A percentile compares a stretch with the other conserved stretches of the same genome.
Evolutionary conservation across 2,797 vertebrate species (phyloP).

Genomic region (Parauchenoglanis punctatus): DNA sequence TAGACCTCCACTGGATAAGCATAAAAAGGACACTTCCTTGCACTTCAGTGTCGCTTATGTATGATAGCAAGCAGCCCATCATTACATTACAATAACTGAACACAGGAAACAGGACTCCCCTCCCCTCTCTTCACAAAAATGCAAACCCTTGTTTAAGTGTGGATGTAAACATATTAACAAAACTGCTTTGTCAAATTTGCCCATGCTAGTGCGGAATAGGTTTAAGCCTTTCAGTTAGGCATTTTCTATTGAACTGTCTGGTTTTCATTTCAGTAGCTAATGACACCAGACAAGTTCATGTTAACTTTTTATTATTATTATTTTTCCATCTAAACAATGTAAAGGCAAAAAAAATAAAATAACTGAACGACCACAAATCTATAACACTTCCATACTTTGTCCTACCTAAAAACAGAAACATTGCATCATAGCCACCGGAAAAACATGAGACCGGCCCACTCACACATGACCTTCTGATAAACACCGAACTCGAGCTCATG

Average conservation of each 20-base stretch:
- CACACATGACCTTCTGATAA: neutral
- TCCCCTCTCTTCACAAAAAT: neutral
- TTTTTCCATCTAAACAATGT: neutral
- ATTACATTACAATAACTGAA: neutral
- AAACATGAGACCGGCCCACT: neutral
- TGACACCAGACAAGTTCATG: neutral
- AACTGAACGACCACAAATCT: neutral
- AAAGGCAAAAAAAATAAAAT: neutral
- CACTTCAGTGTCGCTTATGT: neutral
- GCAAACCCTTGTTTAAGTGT: neutral
- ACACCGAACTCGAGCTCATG: neutral
- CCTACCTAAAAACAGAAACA: neutral
- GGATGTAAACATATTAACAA: neutral
- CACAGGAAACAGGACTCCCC: neutral
- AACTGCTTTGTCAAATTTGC: neutral
- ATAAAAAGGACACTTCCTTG: neutral
- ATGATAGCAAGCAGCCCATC: neutral
- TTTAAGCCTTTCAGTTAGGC: neutral
- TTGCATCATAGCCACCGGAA: neutral
- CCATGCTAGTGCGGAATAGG: neutral
- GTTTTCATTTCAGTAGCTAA: neutral
- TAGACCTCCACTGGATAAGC: neutral
- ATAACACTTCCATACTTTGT: neutral
- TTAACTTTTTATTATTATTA: neutral
- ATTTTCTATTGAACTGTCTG: neutral